Base-by-base conservation (phyloP, 2,113 vertebrate genomes). In the Microcebus griseorufus region DNA sequence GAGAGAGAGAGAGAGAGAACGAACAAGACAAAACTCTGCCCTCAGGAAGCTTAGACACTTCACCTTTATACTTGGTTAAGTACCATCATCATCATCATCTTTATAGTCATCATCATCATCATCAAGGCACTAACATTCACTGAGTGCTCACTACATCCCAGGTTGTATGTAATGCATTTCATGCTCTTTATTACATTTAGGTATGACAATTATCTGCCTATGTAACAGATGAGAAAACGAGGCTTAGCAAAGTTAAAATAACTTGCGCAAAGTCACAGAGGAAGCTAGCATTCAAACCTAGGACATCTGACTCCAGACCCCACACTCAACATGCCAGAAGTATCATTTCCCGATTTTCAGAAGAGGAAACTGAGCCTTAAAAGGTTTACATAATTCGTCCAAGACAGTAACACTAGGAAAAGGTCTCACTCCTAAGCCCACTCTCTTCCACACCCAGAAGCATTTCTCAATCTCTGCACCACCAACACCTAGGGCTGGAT, bases 141-240 rank as follows among this genome's bases (percentile, higher is more conserved):
- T 6, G 1, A 3, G 42, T 1, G 8, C 29, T 32, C 86, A 6
- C 90, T 6, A 4, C 1, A 6, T 29, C 83, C 39, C 42, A 2
- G 58, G 48, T 20, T 13, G 27, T 11, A 27, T 2, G 3, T 2
- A 12, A 27, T 0, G 13, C 16, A 9, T 16, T 11, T 8, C 18
- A 39, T 12, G 76, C 48, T 58, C 67, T 10, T 22, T 9, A 10
- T 8, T 67, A 29, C 64, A 55, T 42, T 34, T 5, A 2, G 0
- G 25, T 29, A 2, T 3, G 16, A 70, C 27, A 76, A 2, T 4
- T 5, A 64, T 11, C 51, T 75, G 83, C 69, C 62, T 14, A 2
- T 42, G 34, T 27, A n/a, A 60, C 25, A 42, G 55, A 90, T 34
- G 69, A 96, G 90, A 72, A 88, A 72, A 79, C 18, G 64, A 91